Evolutionary conservation across 2,888 invertebrate genomes (phyloP).

Genomic region (Leuctra nigra): DNA sequence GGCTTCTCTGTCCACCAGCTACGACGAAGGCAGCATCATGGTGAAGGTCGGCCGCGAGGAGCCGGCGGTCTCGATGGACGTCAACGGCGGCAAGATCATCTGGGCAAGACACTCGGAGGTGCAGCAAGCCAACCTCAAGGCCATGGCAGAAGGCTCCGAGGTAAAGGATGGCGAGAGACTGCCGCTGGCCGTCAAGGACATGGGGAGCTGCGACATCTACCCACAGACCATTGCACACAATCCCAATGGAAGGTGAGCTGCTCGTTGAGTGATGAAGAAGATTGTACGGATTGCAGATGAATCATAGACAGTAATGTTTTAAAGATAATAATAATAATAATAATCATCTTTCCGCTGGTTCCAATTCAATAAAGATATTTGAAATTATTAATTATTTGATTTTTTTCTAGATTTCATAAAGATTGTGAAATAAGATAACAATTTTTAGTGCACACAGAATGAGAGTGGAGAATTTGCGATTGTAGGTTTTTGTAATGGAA

Average conservation of each 20-base stretch:
- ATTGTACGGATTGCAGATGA: too few species aligned
- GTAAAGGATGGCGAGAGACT: conserved; percentile 89
- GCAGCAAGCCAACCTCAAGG: conserved; percentile 92
- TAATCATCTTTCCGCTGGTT: too few species aligned
- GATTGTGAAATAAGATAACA: too few species aligned
- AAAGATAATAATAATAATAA: too few species aligned
- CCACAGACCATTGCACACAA: conserved; percentile 98
- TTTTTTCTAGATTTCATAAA: too few species aligned
- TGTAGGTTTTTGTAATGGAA: too few species aligned
- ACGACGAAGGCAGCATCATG: conserved; percentile 94
- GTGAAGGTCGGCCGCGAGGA: conserved; percentile 97
- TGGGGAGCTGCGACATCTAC: conserved; percentile 99
- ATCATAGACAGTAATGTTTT: too few species aligned
- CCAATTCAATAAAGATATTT: background rate
- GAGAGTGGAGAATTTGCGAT: too few species aligned
- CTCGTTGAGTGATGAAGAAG: too few species aligned
- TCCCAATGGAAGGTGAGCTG: conserved; percentile 83
- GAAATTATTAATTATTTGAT: conserved; percentile 11
- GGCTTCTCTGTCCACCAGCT: too few species aligned
- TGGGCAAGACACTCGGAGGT: conserved; percentile 99
- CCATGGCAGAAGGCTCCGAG: conserved; percentile 67
- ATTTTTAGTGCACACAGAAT: too few species aligned
- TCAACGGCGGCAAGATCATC: conserved; percentile 95
- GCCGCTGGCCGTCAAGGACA: conserved; percentile 92
- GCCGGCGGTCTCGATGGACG: conserved; percentile 99